Evolutionary conservation across 53 echinoderm and acorn worm species (phyloP).

Genomic region (Echinarachnius parma): DNA sequence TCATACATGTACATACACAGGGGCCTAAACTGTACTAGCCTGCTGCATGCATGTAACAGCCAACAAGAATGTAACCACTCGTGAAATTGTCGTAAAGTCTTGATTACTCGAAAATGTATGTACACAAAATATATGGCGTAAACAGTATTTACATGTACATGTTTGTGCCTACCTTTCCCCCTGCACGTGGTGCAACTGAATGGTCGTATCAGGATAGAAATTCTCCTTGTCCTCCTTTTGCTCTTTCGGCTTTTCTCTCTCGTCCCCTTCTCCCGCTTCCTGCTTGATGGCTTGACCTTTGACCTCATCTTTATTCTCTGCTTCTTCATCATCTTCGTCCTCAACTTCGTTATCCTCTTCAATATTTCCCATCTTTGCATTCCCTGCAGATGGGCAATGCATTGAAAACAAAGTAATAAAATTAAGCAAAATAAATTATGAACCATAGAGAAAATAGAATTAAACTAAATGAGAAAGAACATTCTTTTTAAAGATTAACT

Average conservation of each 20-base stretch:
- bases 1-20: no score
- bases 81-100: no score
- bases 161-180: slow-evolving; percentile 63
- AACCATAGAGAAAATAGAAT: no score
- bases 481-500: no score
- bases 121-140: no score
- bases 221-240: slow-evolving; percentile 64
- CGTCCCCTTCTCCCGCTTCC: neutral
- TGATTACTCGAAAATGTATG: no score
- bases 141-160: neutral
- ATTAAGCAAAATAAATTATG: no score
- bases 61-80: no score
- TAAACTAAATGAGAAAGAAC: no score
- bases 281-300: neutral
- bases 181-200: slow-evolving; percentile 77
- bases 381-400: neutral
- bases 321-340: slow-evolving; percentile 17
- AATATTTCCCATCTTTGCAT: neutral
- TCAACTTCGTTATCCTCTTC: slow-evolving; percentile 7
- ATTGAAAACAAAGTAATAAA: neutral
- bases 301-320: neutral
- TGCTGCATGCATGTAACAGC: no score
- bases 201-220: slow-evolving; percentile 80
- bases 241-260: slow-evolving; percentile 14
- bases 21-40: no score